Evolutionary conservation across 2,888 invertebrate genomes (phyloP), one percentile per base, ranked within the genome.

Genomic region (Thalpophila matura): DNA sequence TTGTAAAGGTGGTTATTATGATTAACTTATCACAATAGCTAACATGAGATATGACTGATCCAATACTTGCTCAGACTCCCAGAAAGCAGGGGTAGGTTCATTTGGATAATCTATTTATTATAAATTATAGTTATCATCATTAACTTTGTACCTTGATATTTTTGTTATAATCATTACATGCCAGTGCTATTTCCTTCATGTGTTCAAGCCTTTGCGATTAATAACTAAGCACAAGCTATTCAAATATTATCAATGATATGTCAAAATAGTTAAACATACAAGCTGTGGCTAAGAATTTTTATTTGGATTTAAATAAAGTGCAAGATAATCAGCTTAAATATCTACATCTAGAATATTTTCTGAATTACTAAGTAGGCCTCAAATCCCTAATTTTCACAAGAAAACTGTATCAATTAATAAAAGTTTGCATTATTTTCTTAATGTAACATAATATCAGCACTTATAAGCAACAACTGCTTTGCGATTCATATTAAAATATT

Each of bases 181-280:
- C 69, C 9, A 43, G 18, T 68, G 68, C 60, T 2, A 54, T 18
- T 58, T 51, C 18, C 12, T 24, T 26, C 14, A 31, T 46, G 16
- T 51, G 31, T 38, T 26, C n/a, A 58, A 67, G 68, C 59, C 1
- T 24, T 35, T 16, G 74, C 68, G 35, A 42, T 40, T 42, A 14
- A n/a, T 27, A n/a, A 27, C 14, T 26, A 6, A 33, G 9, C 9
- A 6, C 9, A 31, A n/a, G n/a, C n/a, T n/a, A n/a, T n/a, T n/a
- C n/a, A n/a, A n/a, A 22, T 29, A 29, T 22, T 64, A 14, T 24
- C 1, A 18, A 22, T 55, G 4, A n/a, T 22, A 20, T 24, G 16
- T 14, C 1, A 4, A 66, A 66, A 0, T 56, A n/a, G 3, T 14
- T n/a, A 33, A 33, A 60, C 18, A 29, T 14, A 37, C 7, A 29